Conservation (phyloP, 2,888 invertebrate species). For the Apodemia duryi region DNA sequence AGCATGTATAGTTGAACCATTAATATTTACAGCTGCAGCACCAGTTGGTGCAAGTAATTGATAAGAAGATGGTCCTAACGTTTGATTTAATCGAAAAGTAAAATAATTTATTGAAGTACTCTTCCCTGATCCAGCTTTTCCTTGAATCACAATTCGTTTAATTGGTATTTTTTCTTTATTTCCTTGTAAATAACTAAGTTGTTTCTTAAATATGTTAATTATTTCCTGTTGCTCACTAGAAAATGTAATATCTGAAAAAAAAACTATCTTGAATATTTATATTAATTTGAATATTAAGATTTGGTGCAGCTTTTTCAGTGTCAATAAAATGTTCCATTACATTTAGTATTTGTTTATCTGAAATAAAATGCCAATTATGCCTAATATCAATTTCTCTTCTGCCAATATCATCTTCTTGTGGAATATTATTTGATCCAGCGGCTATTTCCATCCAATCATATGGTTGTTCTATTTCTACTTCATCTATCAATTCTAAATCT, state of each 20-base stretch:
- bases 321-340: background rate
- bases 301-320: too few species aligned
- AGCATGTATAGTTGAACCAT: background rate
- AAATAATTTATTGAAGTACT: conserved; percentile 16
- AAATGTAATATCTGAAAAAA: too few species aligned
- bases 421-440: conserved; percentile 1
- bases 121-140: conserved; percentile 15
- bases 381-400: background rate
- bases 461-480: background rate
- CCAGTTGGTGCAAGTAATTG: conserved; percentile 4
- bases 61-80: background rate
- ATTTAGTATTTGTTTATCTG: background rate
- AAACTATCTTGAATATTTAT: too few species aligned
- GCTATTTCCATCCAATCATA: conserved; percentile 8
- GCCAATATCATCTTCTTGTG: background rate
- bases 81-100: conserved; percentile 9
- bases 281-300: too few species aligned
- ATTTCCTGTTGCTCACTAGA: too few species aligned
- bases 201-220: too few species aligned
- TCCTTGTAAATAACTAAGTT: too few species aligned
- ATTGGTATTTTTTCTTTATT: background rate
- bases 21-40: conserved; percentile 1
- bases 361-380: background rate
- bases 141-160: conserved; percentile 17
- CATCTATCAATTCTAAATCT: background rate